These are phyloP conservation scores for Halichondria panicea DNA, from an alignment of 37 sponge, comb jelly and placozoan species.

Conservation along the genomic window DNA sequence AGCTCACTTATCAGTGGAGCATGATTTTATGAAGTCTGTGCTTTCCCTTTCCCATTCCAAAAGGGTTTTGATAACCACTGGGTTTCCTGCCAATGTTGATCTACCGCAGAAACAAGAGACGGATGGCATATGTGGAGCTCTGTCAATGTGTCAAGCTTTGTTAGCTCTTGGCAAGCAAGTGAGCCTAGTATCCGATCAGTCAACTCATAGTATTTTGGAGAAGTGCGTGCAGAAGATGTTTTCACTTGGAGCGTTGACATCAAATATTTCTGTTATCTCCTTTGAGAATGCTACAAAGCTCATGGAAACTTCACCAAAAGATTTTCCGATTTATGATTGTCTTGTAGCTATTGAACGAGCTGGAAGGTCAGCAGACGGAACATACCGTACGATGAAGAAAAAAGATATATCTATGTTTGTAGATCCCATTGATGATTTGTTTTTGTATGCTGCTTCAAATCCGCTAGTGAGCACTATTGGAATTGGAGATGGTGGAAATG, in stretches of 20 bases:
- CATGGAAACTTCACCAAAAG: background rate
- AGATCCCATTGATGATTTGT: conserved; percentile 74
- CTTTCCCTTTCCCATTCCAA: conserved; percentile 66
- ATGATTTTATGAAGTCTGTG: conserved; percentile 57
- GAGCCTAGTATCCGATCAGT: conserved; percentile 30
- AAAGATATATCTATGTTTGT: conserved; percentile 54
- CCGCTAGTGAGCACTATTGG: conserved; percentile 61
- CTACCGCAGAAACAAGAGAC: conserved; percentile 67
- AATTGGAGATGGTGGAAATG: conserved; percentile 97
- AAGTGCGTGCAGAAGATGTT: conserved; percentile 26
- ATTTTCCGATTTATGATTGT: conserved; percentile 45
- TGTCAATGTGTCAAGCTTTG: conserved; percentile 65
- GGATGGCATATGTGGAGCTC: conserved; percentile 80
- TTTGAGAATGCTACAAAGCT: conserved; percentile 12
- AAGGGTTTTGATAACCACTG: conserved; percentile 70
- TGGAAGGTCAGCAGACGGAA: conserved; percentile 69
- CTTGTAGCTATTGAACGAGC: conserved; percentile 88
- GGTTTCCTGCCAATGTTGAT: conserved; percentile 62
- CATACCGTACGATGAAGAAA: conserved; percentile 73
- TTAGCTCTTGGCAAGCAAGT: conserved; percentile 58
- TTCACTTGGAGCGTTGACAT: conserved; percentile 18
- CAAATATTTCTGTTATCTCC: conserved; percentile 17
- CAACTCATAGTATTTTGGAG: conserved; percentile 5
- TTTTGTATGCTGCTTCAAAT: conserved; percentile 27
- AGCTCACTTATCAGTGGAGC: conserved; percentile 39